Evolutionary conservation across 2,888 invertebrate species (phyloP).

Genomic region (Listrodromus nycthemerus): DNA sequence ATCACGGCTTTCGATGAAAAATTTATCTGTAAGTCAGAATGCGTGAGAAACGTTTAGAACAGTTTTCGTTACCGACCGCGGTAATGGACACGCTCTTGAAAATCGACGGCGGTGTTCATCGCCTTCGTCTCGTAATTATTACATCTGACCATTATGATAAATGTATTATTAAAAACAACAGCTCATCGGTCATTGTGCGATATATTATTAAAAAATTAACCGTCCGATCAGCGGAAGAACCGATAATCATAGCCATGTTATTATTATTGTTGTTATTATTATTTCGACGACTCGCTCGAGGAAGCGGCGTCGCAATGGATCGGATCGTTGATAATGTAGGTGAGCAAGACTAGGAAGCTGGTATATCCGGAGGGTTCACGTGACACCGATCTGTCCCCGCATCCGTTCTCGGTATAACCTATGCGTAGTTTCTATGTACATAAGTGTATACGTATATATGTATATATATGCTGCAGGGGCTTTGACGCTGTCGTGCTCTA

Average conservation of each 20-base stretch:
- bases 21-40: too few species aligned
- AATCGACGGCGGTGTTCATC: background rate
- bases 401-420: constrained; percentile 79
- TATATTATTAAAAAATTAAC: background rate
- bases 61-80: too few species aligned
- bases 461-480: constrained; percentile 59
- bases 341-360: constrained; percentile 83
- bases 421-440: constrained; percentile 66
- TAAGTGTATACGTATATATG: constrained; percentile 63
- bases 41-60: too few species aligned
- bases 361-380: constrained; percentile 84
- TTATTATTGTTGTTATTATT: constrained; percentile 44
- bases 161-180: background rate
- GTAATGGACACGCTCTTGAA: background rate
- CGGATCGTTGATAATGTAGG: constrained; percentile 77
- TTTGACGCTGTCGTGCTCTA: constrained; percentile 61
- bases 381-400: constrained; percentile 83
- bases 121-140: background rate
- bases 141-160: background rate
- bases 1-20: too few species aligned
- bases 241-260: background rate
- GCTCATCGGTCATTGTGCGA: background rate
- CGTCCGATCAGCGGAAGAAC: background rate
- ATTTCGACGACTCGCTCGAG: constrained; percentile 63
- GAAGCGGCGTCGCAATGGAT: constrained; percentile 64